Conservation (phyloP, 2,888 invertebrate genomes). For the Rhamphomyia laevipes region DNA sequence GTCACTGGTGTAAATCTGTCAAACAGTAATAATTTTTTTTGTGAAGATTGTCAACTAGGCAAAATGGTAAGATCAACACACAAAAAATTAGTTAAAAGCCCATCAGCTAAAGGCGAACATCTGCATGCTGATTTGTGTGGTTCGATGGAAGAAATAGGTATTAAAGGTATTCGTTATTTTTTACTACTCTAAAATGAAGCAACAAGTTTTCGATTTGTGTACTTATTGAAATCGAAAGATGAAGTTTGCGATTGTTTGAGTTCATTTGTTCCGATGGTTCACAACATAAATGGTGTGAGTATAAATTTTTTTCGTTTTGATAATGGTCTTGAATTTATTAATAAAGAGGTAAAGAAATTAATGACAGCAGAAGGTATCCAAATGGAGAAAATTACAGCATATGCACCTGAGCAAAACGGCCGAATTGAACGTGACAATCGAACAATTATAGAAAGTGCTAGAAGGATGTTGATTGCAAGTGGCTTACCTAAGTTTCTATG, state of each 20-base stretch:
- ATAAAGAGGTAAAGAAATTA: not conserved
- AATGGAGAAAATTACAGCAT: constrained; percentile 8
- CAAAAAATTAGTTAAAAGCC: too few relatives aligned
- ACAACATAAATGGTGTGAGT: constrained; percentile 7
- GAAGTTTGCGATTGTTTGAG: constrained; percentile 6
- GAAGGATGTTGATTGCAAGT: constrained; percentile 13
- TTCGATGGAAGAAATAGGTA: constrained; percentile 9
- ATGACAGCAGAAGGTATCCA: constrained; percentile 3
- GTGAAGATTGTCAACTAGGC: too few relatives aligned
- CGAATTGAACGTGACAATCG: too few relatives aligned
- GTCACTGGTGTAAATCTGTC: too few relatives aligned
- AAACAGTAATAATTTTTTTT: too few relatives aligned
- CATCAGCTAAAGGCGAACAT: constrained; percentile 9
- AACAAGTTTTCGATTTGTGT: constrained; percentile 6
- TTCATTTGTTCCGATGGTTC: constrained; percentile 3
- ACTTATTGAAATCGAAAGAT: constrained; percentile 8
- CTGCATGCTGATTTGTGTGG: constrained; percentile 13
- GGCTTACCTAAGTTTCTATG: constrained; percentile 20
- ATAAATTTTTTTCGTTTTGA: too few relatives aligned
- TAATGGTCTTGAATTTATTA: constrained; percentile 1
- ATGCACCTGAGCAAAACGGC: too few relatives aligned
- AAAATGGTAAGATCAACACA: too few relatives aligned
- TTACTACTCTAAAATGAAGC: constrained; percentile 14
- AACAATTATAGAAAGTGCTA: too few relatives aligned
- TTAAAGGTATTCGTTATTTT: constrained; percentile 12